Evolutionary conservation across 2,888 invertebrate species (phyloP).

Genomic region (Aelia acuminata): DNA sequence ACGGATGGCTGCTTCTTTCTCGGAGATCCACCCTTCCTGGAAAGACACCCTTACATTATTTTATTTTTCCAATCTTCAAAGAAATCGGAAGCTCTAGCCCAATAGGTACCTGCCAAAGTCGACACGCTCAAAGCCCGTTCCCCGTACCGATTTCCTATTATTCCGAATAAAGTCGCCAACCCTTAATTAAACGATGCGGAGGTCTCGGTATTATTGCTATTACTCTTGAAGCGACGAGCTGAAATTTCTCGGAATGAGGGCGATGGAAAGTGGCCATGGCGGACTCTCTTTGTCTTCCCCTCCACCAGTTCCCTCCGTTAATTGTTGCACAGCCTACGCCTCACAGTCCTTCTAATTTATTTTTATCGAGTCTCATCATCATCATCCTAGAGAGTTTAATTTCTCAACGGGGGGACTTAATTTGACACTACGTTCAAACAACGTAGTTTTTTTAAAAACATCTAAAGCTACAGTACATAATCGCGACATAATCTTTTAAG

Average conservation of each 20-base stretch:
- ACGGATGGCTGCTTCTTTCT: not conserved
- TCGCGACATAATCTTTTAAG: too few relatives aligned
- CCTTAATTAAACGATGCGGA: not conserved
- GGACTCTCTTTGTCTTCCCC: conserved; percentile 15
- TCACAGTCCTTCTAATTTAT: not conserved
- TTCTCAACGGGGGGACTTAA: not conserved
- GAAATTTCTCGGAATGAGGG: conserved; percentile 23
- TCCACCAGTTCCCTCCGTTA: conserved; percentile 1
- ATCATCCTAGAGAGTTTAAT: not conserved
- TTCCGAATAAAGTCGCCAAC: not conserved
- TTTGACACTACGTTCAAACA: not conserved
- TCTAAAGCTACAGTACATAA: too few relatives aligned
- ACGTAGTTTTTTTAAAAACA: not conserved
- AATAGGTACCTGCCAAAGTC: not conserved
- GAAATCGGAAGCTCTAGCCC: not conserved
- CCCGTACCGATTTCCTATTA: not conserved
- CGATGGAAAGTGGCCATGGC: conserved; percentile 39
- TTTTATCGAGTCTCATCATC: conserved; percentile 35
- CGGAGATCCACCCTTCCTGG: not conserved
- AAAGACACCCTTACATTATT: not conserved
- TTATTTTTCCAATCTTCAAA: not conserved
- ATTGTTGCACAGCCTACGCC: conserved; percentile 47
- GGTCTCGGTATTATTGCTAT: not conserved
- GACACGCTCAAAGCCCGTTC: not conserved
- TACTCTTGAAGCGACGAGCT: not conserved